Conservation (phyloP, 2,113 vertebrate genomes). For the Sterna hirundo region DNA sequence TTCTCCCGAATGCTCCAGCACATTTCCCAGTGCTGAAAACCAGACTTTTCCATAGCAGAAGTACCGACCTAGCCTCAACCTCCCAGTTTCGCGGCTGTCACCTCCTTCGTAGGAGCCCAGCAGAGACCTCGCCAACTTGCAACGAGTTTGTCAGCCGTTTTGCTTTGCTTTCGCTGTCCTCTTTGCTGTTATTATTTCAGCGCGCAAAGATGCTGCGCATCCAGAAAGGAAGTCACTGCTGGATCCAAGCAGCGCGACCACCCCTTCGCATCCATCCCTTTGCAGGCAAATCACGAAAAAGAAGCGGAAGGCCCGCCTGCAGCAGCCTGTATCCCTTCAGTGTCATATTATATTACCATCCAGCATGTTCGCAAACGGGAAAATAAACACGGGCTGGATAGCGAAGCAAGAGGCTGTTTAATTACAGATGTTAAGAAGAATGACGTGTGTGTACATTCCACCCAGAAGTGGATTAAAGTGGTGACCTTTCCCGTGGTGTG, state of each 20-base stretch:
- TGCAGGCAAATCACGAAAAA: neutral
- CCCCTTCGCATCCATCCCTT: neutral
- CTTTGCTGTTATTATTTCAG: neutral
- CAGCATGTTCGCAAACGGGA: slow-evolving; percentile 57
- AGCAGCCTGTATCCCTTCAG: slow-evolving; percentile 49
- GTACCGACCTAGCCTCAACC: neutral
- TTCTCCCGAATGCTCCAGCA: neutral
- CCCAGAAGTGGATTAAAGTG: slow-evolving; percentile 64
- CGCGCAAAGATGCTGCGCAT: neutral
- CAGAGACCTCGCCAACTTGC: neutral
- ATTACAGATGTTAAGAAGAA: slow-evolving; percentile 64
- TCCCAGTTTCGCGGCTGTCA: neutral
- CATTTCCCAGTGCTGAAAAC: neutral
- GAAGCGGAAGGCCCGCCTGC: neutral
- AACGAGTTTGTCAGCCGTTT: neutral
- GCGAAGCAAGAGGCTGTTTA: slow-evolving; percentile 67
- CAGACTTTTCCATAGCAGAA: neutral
- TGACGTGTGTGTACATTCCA: slow-evolving; percentile 72
- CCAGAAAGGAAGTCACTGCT: neutral
- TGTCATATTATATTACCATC: slow-evolving; percentile 63
- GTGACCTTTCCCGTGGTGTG: slow-evolving; percentile 66
- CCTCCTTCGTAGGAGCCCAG: neutral
- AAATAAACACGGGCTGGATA: slow-evolving; percentile 70
- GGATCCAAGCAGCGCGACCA: neutral
- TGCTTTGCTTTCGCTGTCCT: neutral